Conservation (phyloP, 2,888 invertebrate species). For the Dynastes maya region DNA sequence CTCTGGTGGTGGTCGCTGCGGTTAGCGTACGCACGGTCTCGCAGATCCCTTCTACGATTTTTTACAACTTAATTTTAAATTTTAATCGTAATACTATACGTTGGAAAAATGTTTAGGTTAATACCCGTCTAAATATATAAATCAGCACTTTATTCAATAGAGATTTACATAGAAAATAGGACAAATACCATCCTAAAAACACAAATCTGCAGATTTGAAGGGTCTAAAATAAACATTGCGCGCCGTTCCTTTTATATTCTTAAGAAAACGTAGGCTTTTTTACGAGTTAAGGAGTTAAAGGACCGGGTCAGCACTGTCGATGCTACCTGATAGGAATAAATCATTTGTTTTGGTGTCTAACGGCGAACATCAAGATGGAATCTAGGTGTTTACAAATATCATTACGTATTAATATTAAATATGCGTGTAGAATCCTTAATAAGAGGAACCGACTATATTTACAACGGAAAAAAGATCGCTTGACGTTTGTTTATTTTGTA, state of each 20-base stretch:
- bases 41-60: too few relatives aligned
- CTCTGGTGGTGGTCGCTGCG: neutral
- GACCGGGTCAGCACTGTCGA: constrained; percentile 3
- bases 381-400: constrained; percentile 2
- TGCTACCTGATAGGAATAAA: constrained; percentile 25
- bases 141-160: too few relatives aligned
- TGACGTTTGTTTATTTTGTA: neutral
- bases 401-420: constrained; percentile 15
- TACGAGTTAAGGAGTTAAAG: constrained; percentile 21
- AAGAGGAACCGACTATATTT: neutral
- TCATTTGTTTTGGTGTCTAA: neutral
- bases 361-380: neutral
- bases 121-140: too few relatives aligned
- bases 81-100: too few relatives aligned
- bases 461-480: neutral
- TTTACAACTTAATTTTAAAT: too few relatives aligned
- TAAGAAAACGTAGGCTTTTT: neutral
- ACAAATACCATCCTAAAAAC: constrained; percentile 18
- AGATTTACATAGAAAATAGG: too few relatives aligned
- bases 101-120: too few relatives aligned
- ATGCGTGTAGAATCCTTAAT: too few relatives aligned
- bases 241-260: constrained; percentile 8
- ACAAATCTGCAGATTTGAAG: constrained; percentile 5
- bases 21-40: too few relatives aligned
- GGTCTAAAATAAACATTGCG: neutral